Conservation (phyloP, 2,797 vertebrate species). For the Threskiornis aethiopicus region DNA sequence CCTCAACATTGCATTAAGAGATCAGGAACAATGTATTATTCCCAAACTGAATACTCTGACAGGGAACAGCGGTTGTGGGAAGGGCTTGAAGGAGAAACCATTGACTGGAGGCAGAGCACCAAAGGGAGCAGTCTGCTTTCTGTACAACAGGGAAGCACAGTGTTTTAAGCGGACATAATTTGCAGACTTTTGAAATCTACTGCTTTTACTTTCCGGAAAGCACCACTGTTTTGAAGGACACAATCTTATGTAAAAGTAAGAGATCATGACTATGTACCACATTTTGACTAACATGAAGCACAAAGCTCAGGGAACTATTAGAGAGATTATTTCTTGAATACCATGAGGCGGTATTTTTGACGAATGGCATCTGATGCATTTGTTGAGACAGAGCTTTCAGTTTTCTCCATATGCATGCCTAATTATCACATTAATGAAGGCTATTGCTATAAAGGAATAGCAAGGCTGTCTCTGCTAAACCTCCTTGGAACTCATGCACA, state of each 20-base stretch:
- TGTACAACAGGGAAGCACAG: background rate
- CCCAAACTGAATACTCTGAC: background rate
- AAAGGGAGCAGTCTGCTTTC: background rate
- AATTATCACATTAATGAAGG: slow-evolving; percentile 32
- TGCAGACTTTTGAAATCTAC: background rate
- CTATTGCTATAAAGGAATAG: background rate
- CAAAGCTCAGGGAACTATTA: background rate
- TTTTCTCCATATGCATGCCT: background rate
- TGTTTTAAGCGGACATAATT: background rate
- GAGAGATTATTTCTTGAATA: background rate
- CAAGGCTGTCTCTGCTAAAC: slow-evolving; percentile 15
- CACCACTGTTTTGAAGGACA: background rate
- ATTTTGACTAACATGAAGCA: background rate
- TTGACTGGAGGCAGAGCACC: background rate
- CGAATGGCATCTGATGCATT: background rate
- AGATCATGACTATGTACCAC: background rate
- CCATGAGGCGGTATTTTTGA: background rate
- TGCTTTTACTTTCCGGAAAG: background rate
- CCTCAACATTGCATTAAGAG: background rate
- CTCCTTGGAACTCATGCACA: background rate
- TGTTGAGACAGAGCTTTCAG: background rate
- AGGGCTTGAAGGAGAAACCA: background rate
- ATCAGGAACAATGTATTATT: background rate
- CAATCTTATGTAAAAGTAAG: background rate
- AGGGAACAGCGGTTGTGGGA: background rate